Conservation (phyloP, 2,888 invertebrate species). For the Prionchulus punctatus region DNA sequence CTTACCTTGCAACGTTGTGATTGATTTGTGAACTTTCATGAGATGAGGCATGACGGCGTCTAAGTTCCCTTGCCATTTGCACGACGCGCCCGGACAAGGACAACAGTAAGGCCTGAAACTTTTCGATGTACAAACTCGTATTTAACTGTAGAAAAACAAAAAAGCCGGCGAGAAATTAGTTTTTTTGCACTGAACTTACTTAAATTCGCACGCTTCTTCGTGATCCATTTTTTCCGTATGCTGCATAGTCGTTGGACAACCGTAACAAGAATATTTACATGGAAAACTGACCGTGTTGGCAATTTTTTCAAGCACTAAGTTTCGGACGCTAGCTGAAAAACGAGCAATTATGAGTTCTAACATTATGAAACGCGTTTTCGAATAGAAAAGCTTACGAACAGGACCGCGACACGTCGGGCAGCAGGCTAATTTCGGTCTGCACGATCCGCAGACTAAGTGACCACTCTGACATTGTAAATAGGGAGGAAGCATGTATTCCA, state of each 20-base stretch:
- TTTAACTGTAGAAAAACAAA: neutral
- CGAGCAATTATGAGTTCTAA: too few relatives aligned
- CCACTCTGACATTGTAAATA: conserved; percentile 97
- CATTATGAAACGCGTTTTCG: neutral
- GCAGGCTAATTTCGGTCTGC: conserved; percentile 84
- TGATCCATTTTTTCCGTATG: conserved; percentile 74
- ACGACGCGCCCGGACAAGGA: conserved; percentile 97
- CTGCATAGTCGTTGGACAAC: conserved; percentile 73
- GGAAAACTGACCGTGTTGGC: conserved; percentile 96
- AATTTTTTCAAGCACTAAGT: conserved; percentile 98
- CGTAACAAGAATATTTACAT: conserved; percentile 90
- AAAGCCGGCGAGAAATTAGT: neutral
- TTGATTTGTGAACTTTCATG: conserved; percentile 74
- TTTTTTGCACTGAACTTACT: conserved; percentile 26
- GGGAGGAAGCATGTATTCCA: conserved; percentile 96
- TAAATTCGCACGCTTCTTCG: conserved; percentile 92
- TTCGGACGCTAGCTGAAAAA: conserved; percentile 68
- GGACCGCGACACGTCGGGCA: conserved; percentile 97
- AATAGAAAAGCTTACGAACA: conserved; percentile 42
- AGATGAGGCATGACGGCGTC: conserved; percentile 98
- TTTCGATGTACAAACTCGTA: neutral
- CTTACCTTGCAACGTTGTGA: conserved; percentile 80
- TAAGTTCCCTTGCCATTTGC: conserved; percentile 95
- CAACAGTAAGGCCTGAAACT: conserved; percentile 71
- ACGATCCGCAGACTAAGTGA: conserved; percentile 91